Evolutionary conservation across 2,797 vertebrate genomes (phyloP).

Genomic region (Sebastes ruberrimus): DNA sequence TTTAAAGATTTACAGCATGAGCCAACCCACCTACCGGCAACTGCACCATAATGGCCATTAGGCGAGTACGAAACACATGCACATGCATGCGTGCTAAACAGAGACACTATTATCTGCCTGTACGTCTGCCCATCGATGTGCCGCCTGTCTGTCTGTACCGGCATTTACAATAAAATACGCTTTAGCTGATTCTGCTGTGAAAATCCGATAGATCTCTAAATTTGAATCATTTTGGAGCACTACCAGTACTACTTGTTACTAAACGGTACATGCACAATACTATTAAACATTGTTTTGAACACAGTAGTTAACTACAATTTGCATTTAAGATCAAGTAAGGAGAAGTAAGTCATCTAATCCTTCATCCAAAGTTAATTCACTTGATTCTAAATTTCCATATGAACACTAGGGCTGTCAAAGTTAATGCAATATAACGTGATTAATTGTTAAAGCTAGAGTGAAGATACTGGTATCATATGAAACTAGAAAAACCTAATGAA

Average conservation of each 20-base stretch:
- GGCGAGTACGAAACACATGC: constrained; percentile 17
- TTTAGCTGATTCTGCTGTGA: background rate
- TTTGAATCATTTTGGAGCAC: background rate
- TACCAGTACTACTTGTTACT: background rate
- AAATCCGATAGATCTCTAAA: background rate
- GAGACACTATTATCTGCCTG: background rate
- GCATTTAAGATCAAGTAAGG: too few relatives aligned
- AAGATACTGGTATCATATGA: too few relatives aligned
- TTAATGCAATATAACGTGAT: too few relatives aligned
- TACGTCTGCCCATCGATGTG: background rate
- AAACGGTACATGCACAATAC: background rate
- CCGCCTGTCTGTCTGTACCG: background rate
- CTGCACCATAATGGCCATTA: constrained; percentile 43
- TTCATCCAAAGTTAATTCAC: background rate
- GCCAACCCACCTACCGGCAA: constrained; percentile 36
- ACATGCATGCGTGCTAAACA: background rate
- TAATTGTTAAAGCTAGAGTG: too few relatives aligned
- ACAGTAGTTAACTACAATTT: background rate
- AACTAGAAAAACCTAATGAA: accelerated
- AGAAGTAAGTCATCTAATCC: too few relatives aligned
- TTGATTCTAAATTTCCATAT: background rate
- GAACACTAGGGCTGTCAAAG: too few relatives aligned
- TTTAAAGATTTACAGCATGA: constrained; percentile 56
- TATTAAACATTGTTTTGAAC: background rate
- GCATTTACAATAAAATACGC: background rate